Base-by-base conservation (phyloP, 2,113 vertebrate species). In the Limnothrissa miodon region DNA sequence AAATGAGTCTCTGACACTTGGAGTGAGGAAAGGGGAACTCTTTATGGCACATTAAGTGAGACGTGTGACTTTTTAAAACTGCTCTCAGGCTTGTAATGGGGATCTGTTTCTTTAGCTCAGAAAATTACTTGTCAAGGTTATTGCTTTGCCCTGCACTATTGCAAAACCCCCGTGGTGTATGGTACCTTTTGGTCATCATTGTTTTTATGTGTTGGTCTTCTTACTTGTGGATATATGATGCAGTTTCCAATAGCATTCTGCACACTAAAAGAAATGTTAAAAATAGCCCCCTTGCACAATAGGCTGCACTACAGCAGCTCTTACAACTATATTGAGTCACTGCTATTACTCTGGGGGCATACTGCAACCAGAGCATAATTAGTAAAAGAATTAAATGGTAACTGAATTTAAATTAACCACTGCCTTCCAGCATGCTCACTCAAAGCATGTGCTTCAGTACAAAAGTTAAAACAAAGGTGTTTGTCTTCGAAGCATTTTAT, bases 341-440 rank as follows among this genome's bases (percentile, higher is more conserved):
- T 83, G 79, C 53, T 79, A 78, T 85, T 19, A 56, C 81, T 79
- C 83, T 84, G 19, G 25, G 25, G 82, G 79, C 56, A 62, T 62
- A 81, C 79, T 42, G 56, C 10, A 80, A 42, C 29, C 46, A 51
- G 80, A 78, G 79, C 46, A 3, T 80, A 86, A 86, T 86, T 81
- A 83, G 39, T n/a, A 78, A 79, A 81, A 88, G 42, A 56, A 19
- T 62, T 33, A 45, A 25, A 86, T 53, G 5, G 29, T 70, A 78
- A 74, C 25, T 56, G 74, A 83, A 81, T 83, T 25, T 25, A 81
- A 86, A 79, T 84, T 78, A 86, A 78, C 80, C n/a, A 7, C n/a
- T 53, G 66, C 21, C 39, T 81, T 70, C 11, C 44, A 81, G 79
- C 66, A 66, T 78, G 36, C 45, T 80, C 59, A 45, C 45, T 80